Evolutionary conservation across 2,113 vertebrate species (phyloP), one percentile per base, ranked within the genome.

Genomic region (Zingel zingel): DNA sequence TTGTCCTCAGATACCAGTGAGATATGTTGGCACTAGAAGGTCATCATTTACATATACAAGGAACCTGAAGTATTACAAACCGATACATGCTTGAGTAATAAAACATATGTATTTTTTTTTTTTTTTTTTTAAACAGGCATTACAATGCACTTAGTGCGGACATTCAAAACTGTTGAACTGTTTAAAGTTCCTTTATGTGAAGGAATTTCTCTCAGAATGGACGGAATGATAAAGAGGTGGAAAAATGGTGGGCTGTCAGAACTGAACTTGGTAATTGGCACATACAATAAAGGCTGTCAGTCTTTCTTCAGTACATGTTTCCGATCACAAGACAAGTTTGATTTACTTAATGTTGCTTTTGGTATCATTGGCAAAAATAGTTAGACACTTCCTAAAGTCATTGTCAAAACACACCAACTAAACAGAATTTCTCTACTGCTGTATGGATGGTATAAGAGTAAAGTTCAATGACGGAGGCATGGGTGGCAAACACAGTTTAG

Each of bases 111-210:
- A 81, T 88, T 92, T 71, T 86, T 21, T 59, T 58, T 13, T 74
- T 90, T 88, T n/a, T 57, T 10, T 33, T 84, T 83, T 78, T 89
- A 93, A 95, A 94, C 95, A 94, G 90, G 91, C 92, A 94, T 94
- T 94, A 94, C 93, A 95, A 95, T 95, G 93, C 95, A 95, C 94
- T 95, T 95, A 92, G 93, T 95, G 93, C 93, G 86, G 91, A 95
- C 95, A 95, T 94, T 95, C 94, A 94, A 91, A 94, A 95, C 92
- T 90, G 89, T 91, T 92, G 80, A 93, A 83, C 87, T 88, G 90
- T 91, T 91, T 80, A 84, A 90, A 91, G 90, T 93, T 94, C 89
- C 91, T 92, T 83, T 90, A 82, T 74, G 84, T 80, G 64, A 84
- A 88, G 78, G 84, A 87, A 80, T 75, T 85, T 90, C 79, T 90